Percentiles rank a stretch among this genome's conserved stretches.
These are phyloP conservation scores for Papilio machaon DNA, from an alignment of 1,140 invertebrate genomes.

Conservation along the genomic window DNA sequence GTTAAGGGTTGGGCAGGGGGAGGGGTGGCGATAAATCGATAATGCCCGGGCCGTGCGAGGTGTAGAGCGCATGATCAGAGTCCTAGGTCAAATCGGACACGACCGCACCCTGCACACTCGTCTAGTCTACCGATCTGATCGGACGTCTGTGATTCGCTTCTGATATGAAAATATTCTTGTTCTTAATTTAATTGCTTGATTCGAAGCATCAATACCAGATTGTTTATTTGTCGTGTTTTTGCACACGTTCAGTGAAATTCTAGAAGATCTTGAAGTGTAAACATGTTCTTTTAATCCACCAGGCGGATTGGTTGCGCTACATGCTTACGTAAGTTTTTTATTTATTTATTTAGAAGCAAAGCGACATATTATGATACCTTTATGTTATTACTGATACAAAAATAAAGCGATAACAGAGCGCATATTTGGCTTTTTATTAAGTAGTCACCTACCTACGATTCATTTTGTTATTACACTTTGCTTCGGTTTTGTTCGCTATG, in stretches of 20 bases:
- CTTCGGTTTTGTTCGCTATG: too few species aligned
- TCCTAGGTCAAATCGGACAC: neutral
- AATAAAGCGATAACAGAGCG: too few species aligned
- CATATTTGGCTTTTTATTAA: too few species aligned
- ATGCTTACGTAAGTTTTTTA: neutral
- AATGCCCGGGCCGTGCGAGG: neutral
- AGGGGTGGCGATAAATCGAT: neutral
- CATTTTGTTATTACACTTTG: too few species aligned
- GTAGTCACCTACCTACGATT: too few species aligned
- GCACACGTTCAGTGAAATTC: neutral
- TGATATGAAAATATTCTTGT: neutral
- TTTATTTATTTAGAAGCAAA: neutral
- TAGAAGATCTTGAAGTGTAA: neutral
- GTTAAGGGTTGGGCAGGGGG: neutral
- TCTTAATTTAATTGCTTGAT: too few species aligned
- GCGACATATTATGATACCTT: neutral
- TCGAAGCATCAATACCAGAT: neutral
- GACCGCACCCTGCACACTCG: neutral
- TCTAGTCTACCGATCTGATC: neutral
- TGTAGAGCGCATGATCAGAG: neutral
- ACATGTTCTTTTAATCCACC: neutral
- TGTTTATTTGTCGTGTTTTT: neutral
- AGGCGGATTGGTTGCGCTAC: neutral
- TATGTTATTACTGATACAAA: neutral
- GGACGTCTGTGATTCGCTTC: neutral